Evolutionary conservation across 1,140 invertebrate genomes (phyloP), one percentile per base, ranked within the genome.

Genomic region (Leptinotarsa undecemlineata): DNA sequence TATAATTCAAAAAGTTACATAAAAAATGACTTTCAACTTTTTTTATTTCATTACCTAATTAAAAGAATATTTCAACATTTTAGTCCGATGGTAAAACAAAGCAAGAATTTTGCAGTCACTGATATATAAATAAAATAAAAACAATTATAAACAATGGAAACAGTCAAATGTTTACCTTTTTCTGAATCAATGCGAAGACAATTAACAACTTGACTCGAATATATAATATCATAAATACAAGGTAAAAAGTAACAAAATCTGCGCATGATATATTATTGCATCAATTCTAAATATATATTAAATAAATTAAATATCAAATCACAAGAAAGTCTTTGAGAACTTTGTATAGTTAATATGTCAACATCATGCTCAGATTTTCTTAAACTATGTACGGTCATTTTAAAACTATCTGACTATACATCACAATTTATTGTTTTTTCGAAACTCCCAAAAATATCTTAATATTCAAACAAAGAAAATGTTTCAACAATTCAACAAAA

Each of bases 351-450:
- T 11, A 42, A 61, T 61, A 61, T 8, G 14, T 64, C 63, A 64
- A 48, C 15, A 74, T 77, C 76, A 79, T 79, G 79, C 79, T 48
- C 79, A 80, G 78, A 80, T 80, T 60, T 77, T 79, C 73, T 75
- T 71, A 26, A 67, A n/a, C 66, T 72, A 81, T 79, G 79, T 81
- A 81, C 79, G 79, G 72, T 81, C 79, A 81, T 79, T 81, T 81
- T 79, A 79, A 81, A 72, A 66, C 51, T 72, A 73, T 74, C 74
- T n/a, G 62, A 64, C 61, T 76, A 70, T 73, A 76, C 75, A 76
- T 71, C 70, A 75, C 70, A 70, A 61, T 57, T 64, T 57, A 68
- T 15, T 74, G 64, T 66, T 19, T 76, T 64, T 48, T 26, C 20
- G 4, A 4, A 64, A 21, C 26, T 64, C 26, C 60, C 17, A 71